These are phyloP conservation scores for Tursiops truncatus DNA, from an alignment of 2,113 vertebrate species.

Conservation along the genomic window DNA sequence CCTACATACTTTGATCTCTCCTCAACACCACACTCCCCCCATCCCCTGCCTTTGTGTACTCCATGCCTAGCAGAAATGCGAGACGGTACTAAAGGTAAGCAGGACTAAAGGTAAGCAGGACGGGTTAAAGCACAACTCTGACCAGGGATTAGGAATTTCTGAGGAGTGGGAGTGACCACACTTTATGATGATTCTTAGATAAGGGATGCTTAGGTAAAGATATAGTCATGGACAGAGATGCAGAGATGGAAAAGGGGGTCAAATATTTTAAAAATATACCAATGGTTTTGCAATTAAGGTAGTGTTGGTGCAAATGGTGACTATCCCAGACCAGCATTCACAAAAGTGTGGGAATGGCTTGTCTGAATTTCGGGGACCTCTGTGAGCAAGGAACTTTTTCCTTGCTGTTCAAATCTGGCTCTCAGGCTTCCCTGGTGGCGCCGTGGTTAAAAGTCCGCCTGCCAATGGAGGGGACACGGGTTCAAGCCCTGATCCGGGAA, in stretches of 20 bases:
- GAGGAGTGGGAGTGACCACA: not conserved
- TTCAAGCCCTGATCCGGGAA: no score
- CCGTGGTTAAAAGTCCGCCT: no score
- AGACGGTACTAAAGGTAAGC: not conserved
- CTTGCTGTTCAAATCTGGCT: not conserved
- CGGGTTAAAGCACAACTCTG: not conserved
- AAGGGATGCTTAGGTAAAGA: not conserved
- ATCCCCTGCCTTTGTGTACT: not conserved
- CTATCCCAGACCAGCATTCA: not conserved
- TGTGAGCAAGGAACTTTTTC: not conserved
- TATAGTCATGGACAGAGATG: not conserved
- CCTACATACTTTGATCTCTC: not conserved
- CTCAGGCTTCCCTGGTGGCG: not conserved
- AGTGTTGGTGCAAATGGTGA: not conserved
- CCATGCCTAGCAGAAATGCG: not conserved
- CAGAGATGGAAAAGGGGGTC: not conserved
- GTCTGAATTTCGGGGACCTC: not conserved
- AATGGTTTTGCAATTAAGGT: not conserved
- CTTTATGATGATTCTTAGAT: not conserved
- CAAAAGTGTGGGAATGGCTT: not conserved
- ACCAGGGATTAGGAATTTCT: not conserved
- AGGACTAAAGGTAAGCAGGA: not conserved
- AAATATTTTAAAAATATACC: not conserved
- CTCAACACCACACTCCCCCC: not conserved
- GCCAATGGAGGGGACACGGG: no score